Conservation (phyloP, 2,888 invertebrate species). For the Tromatobia lineatoria region DNA sequence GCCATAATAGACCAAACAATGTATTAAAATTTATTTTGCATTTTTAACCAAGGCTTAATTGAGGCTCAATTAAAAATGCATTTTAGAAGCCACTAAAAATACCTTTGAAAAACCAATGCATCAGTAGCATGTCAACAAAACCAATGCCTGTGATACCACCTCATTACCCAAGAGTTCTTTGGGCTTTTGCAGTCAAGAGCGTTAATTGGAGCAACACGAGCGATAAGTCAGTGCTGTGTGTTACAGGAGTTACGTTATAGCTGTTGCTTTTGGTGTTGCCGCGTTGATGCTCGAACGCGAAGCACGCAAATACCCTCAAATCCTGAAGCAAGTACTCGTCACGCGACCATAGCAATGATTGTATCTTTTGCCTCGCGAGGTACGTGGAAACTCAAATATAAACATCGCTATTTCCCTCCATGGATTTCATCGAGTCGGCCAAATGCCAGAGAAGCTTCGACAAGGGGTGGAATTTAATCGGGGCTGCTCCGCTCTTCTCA, state of each 20-base stretch:
- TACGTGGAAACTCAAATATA: conserved; percentile 3
- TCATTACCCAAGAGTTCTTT: conserved; percentile 12
- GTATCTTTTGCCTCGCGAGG: background rate
- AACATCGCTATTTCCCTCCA: conserved; percentile 36
- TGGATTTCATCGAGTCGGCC: conserved; percentile 47
- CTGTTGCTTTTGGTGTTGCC: conserved; percentile 14
- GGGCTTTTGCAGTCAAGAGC: conserved; percentile 31
- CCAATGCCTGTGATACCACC: conserved; percentile 3
- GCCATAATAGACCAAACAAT: too few species aligned
- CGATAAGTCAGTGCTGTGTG: conserved; percentile 7
- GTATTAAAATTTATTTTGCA: too few species aligned
- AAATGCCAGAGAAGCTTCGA: conserved; percentile 8
- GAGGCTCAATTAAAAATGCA: too few species aligned
- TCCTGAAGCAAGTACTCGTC: conserved; percentile 20
- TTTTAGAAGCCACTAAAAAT: background rate
- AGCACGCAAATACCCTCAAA: conserved; percentile 49
- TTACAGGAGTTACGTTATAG: conserved; percentile 4
- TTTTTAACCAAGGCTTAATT: too few species aligned
- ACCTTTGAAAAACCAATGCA: background rate
- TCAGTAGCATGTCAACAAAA: background rate
- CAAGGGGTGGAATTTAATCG: conserved; percentile 54
- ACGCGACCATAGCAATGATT: conserved; percentile 42
- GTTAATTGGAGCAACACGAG: conserved; percentile 25
- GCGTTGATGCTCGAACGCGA: conserved; percentile 36
- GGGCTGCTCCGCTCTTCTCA: conserved; percentile 10